Conservation (phyloP, 2,797 vertebrate genomes). For the Leuciscus waleckii region DNA sequence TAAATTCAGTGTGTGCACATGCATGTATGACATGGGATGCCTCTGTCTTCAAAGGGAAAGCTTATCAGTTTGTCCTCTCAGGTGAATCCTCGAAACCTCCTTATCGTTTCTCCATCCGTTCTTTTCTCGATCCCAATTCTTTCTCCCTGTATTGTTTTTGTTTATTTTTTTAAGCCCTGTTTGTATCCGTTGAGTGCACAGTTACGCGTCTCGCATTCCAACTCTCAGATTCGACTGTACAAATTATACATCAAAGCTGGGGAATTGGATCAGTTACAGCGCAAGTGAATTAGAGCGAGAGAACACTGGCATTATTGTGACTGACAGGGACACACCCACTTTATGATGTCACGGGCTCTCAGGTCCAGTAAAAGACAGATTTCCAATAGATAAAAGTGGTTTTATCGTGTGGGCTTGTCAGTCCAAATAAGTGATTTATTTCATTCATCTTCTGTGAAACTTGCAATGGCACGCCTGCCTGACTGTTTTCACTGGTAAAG, state of each 20-base stretch:
- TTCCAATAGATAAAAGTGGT: constrained; percentile 25
- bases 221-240: constrained; percentile 37
- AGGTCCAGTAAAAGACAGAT: constrained; percentile 26
- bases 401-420: constrained; percentile 30
- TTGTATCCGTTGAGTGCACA: constrained; percentile 20
- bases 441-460: constrained; percentile 26
- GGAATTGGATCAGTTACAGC: constrained; percentile 48
- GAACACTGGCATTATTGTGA: constrained; percentile 39
- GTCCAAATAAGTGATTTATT: constrained; percentile 1
- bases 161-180: constrained; percentile 53
- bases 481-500: constrained; percentile 7
- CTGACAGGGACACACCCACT: constrained; percentile 40
- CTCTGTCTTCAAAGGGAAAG: constrained; percentile 1
- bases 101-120: constrained; percentile 32
- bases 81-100: constrained; percentile 33
- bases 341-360: constrained; percentile 20
- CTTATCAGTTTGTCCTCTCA: constrained; percentile 46
- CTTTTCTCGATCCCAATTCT: constrained; percentile 27
- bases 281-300: constrained; percentile 24
- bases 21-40: constrained; percentile 18
- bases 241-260: constrained; percentile 56
- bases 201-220: constrained; percentile 45
- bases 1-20: constrained; percentile 4
- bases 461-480: not conserved
- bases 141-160: constrained; percentile 25